A percentile compares a stretch with the other conserved stretches of the same genome.
phyloP scores from a whole-genome alignment of 1,140 invertebrate genomes.

The Papilio aristodemus region DNA sequence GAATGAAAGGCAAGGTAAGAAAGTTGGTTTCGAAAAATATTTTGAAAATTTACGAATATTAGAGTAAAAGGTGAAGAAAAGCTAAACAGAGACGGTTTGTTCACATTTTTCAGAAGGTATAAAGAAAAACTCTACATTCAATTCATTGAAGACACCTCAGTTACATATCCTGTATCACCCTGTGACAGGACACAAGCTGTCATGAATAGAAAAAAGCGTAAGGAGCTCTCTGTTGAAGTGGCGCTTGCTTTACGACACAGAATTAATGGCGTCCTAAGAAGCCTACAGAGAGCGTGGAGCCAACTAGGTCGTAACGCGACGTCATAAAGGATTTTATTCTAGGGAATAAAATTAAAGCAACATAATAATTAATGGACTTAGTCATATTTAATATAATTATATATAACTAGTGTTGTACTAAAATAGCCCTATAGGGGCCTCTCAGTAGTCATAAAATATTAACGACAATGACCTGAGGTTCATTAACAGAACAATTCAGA shows the following conservation, averaged over 20 bases:
- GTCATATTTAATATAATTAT: neutral
- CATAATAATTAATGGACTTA: neutral
- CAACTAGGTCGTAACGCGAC: constrained; percentile 18
- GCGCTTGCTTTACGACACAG: constrained; percentile 23
- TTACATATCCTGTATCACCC: too few relatives aligned
- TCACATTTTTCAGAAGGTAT: too few relatives aligned
- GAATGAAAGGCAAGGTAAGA: too few relatives aligned
- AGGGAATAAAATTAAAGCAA: neutral
- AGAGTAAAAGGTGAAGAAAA: too few relatives aligned
- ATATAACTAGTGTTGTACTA: neutral
- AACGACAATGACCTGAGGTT: constrained; percentile 6
- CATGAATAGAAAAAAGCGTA: neutral
- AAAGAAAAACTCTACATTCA: too few relatives aligned
- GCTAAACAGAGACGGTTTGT: too few relatives aligned
- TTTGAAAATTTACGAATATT: too few relatives aligned
- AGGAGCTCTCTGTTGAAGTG: constrained; percentile 19
- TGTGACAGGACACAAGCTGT: too few relatives aligned
- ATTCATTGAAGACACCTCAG: too few relatives aligned
- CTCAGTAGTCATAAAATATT: neutral
- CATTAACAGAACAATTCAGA: constrained; percentile 1
- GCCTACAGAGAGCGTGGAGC: neutral
- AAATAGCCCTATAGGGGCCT: neutral
- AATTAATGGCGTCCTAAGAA: constrained; percentile 25
- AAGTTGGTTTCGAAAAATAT: too few relatives aligned
- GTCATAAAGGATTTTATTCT: constrained; percentile 11